Percentiles rank a stretch among this genome's conserved stretches.
Evolutionary conservation across 2,888 invertebrate species (phyloP).

Genomic region (Pterostichus niger): DNA sequence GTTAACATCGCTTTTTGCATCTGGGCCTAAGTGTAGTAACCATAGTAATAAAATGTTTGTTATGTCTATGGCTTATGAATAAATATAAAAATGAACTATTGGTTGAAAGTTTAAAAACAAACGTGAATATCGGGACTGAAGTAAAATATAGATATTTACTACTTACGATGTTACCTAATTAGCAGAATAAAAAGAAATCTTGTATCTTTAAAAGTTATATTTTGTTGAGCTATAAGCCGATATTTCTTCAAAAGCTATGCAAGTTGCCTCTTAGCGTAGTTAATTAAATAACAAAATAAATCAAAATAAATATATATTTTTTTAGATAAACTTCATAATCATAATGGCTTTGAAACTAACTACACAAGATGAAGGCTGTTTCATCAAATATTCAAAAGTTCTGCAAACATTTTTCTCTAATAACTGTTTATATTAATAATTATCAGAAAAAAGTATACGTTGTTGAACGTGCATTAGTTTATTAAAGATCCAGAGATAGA

Average conservation of each 20-base stretch:
- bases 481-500: background rate
- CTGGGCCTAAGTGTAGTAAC: too few relatives aligned
- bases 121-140: too few relatives aligned
- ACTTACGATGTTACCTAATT: constrained; percentile 3
- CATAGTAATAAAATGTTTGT: too few relatives aligned
- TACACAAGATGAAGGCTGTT: background rate
- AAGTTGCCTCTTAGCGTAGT: background rate
- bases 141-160: background rate
- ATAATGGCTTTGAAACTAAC: background rate
- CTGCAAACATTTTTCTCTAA: background rate
- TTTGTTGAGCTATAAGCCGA: constrained; percentile 6
- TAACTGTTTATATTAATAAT: constrained; percentile 8
- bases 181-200: background rate
- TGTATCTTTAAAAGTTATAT: constrained; percentile 11
- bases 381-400: background rate
- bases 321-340: background rate
- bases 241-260: background rate
- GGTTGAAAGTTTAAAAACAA: too few relatives aligned
- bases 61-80: too few relatives aligned
- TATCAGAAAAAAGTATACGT: background rate
- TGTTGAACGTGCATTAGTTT: too few relatives aligned
- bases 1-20: too few relatives aligned
- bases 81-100: too few relatives aligned
- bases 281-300: constrained; percentile 15
- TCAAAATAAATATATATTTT: background rate